Percentiles rank a stretch among this genome's conserved stretches.
phyloP scores from a whole-genome alignment of 2,888 invertebrate genomes.

The Torymus auratus region DNA sequence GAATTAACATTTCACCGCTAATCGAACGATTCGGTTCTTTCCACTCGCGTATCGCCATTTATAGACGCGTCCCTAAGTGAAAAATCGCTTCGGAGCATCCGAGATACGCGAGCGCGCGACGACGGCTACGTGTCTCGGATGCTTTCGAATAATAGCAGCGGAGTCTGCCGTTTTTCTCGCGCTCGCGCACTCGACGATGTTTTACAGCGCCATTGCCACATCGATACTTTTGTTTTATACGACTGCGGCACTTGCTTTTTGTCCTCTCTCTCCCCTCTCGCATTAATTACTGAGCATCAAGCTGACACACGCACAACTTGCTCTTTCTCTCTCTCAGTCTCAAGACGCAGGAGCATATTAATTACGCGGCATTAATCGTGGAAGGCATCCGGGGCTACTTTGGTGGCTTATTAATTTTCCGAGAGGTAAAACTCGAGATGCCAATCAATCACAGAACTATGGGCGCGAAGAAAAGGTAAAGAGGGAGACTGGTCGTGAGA shows the following conservation, averaged over 20 bases:
- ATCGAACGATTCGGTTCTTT: conserved; percentile 31
- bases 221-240: not conserved
- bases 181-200: not conserved
- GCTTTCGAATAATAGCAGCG: conserved; percentile 11
- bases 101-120: not conserved
- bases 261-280: not conserved
- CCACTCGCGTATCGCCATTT: conserved; percentile 19
- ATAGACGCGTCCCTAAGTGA: conserved; percentile 15
- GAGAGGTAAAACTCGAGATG: not conserved
- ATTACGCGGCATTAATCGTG: conserved; percentile 4
- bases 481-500: conserved; percentile 1
- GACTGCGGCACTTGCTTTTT: not conserved
- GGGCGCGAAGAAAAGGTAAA: not conserved
- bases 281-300: not conserved
- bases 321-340: not conserved
- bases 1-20: conserved; percentile 24
- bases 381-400: no score
- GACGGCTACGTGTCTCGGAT: conserved; percentile 24
- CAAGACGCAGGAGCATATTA: conserved; percentile 6
- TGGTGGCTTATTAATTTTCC: not conserved
- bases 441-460: no score
- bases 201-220: not conserved
- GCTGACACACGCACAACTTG: not conserved
- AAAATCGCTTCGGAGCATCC: conserved; percentile 15
- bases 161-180: not conserved